These are phyloP conservation scores for Leistus spinibarbis DNA, from an alignment of 2,888 invertebrate species.

Conservation along the genomic window DNA sequence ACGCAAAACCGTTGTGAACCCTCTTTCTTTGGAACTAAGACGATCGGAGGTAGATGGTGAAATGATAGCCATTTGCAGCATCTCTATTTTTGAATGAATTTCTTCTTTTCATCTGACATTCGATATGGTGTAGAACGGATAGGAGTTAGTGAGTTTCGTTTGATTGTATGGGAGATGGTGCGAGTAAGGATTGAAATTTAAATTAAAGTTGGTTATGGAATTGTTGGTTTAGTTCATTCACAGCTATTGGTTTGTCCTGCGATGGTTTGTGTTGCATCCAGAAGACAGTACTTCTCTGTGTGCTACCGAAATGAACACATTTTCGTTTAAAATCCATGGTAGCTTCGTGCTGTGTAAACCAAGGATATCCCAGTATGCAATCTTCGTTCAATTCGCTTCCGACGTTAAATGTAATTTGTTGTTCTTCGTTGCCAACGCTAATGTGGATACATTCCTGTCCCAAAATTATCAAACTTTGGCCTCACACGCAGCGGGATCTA, in stretches of 20 bases:
- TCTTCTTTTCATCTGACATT: slow-evolving; percentile 41
- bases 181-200: not conserved
- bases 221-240: not conserved
- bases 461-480: too few relatives aligned
- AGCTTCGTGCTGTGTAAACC: not conserved
- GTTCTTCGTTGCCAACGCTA: too few relatives aligned
- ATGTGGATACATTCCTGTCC: too few relatives aligned
- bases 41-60: slow-evolving; percentile 41
- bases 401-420: too few relatives aligned
- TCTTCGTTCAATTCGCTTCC: too few relatives aligned
- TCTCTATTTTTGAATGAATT: slow-evolving; percentile 40
- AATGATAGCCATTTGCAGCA: slow-evolving; percentile 43
- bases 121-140: slow-evolving; percentile 43
- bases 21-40: slow-evolving; percentile 44
- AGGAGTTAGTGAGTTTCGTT: slow-evolving; percentile 19
- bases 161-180: not conserved
- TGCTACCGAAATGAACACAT: slow-evolving; percentile 5
- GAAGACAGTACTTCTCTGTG: slow-evolving; percentile 1
- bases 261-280: not conserved
- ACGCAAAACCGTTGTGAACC: slow-evolving; percentile 43
- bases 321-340: not conserved
- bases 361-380: too few relatives aligned
- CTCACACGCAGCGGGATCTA: too few relatives aligned
- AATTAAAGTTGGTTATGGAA: not conserved
- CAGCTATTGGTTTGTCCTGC: not conserved